phyloP scores from a whole-genome alignment of 2,888 invertebrate species.

The Pardosa pseudoannulata region DNA sequence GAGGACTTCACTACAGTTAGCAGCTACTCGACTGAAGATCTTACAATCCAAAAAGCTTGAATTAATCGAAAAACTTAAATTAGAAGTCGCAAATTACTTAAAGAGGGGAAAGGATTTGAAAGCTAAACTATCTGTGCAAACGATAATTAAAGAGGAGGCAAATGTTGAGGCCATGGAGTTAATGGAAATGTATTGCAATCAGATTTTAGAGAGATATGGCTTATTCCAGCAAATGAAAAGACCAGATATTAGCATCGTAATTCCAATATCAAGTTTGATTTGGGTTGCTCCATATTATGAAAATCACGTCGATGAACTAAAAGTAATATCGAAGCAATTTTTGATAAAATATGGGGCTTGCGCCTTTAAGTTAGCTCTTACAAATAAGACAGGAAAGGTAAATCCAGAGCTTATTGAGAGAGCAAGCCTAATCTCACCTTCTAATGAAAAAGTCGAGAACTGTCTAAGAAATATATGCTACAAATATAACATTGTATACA shows the following conservation, averaged over 20 bases:
- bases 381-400: slow-evolving; percentile 19
- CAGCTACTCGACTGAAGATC: slow-evolving; percentile 25
- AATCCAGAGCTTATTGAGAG: slow-evolving; percentile 35
- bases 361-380: slow-evolving; percentile 85
- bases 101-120: slow-evolving; percentile 11
- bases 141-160: slow-evolving; percentile 24
- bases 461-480: slow-evolving; percentile 4
- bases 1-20: slow-evolving; percentile 31
- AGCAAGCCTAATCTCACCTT: background rate
- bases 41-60: slow-evolving; percentile 43
- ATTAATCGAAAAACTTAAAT: background rate
- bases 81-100: slow-evolving; percentile 27
- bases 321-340: slow-evolving; percentile 90
- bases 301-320: slow-evolving; percentile 82
- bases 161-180: slow-evolving; percentile 38
- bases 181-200: slow-evolving; percentile 33
- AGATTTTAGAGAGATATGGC: slow-evolving; percentile 16
- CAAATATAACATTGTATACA: background rate
- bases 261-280: slow-evolving; percentile 95
- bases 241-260: slow-evolving; percentile 95
- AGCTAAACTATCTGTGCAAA: slow-evolving; percentile 31
- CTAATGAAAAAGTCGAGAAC: slow-evolving; percentile 14
- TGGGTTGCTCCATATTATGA: slow-evolving; percentile 96
- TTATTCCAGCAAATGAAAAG: slow-evolving; percentile 29
- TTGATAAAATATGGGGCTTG: slow-evolving; percentile 94